Evolutionary conservation across 92 coral and sea anemone species (phyloP).

Genomic region (Pocillopora meandrina): DNA sequence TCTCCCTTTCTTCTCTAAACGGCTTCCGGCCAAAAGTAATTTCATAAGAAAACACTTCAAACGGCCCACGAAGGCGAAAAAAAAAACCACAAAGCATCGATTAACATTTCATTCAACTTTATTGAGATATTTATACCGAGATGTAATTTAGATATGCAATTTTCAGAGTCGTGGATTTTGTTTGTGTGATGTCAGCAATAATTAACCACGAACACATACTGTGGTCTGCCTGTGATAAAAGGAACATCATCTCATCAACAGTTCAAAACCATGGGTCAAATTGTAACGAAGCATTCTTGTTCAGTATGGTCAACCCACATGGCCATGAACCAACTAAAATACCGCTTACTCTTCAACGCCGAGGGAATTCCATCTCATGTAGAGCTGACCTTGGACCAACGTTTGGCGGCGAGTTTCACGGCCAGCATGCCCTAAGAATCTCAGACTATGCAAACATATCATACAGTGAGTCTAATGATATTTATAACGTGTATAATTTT

Average conservation of each 20-base stretch:
- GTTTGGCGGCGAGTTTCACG: slow-evolving; percentile 27
- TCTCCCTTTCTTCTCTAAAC: too few species aligned
- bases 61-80: too few species aligned
- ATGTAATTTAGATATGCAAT: too few species aligned
- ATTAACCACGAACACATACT: too few species aligned
- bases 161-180: too few species aligned
- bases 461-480: background rate
- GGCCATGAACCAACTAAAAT: slow-evolving; percentile 28
- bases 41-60: too few species aligned
- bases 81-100: too few species aligned
- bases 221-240: too few species aligned
- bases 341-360: slow-evolving; percentile 31
- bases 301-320: slow-evolving; percentile 49
- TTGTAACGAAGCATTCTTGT: slow-evolving; percentile 42
- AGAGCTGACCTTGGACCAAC: slow-evolving; percentile 34
- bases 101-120: too few species aligned
- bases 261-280: background rate
- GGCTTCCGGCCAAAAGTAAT: too few species aligned
- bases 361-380: slow-evolving; percentile 33
- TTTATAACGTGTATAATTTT: slow-evolving; percentile 29
- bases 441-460: slow-evolving; percentile 6
- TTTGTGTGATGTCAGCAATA: too few species aligned
- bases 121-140: too few species aligned
- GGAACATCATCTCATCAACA: slow-evolving; percentile 9
- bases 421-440: slow-evolving; percentile 24